phyloP scores from a whole-genome alignment of 2,797 vertebrate genomes.

The Characodon lateralis region DNA sequence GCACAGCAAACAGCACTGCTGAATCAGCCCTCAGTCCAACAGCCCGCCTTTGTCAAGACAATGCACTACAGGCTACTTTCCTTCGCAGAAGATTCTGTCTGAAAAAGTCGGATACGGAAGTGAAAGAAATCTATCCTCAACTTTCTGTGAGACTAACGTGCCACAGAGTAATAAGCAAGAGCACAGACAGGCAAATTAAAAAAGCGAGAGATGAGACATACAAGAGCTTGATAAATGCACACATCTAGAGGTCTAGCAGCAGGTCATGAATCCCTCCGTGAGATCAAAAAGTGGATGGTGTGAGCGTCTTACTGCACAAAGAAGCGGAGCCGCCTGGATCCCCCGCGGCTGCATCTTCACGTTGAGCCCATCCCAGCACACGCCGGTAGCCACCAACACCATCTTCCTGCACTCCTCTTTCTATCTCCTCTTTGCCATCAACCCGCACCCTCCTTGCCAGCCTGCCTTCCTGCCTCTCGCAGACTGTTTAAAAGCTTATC shows the following conservation, averaged over 20 bases:
- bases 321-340: conserved; percentile 74
- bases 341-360: conserved; percentile 79
- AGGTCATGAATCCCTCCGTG: conserved; percentile 44
- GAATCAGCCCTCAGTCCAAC: conserved; percentile 16
- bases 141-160: conserved; percentile 34
- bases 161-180: conserved; percentile 24
- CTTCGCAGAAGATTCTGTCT: conserved; percentile 13
- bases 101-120: conserved; percentile 11
- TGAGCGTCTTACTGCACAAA: conserved; percentile 83
- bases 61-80: conserved; percentile 15
- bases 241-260: conserved; percentile 60
- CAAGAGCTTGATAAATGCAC: conserved; percentile 50
- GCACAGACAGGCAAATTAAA: conserved; percentile 23
- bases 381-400: conserved; percentile 67
- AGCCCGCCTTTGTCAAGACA: conserved; percentile 45
- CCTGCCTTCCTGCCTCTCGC: conserved; percentile 63
- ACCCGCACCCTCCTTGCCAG: conserved; percentile 37
- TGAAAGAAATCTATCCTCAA: conserved; percentile 28
- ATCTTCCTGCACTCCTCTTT: conserved; percentile 73
- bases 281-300: conserved; percentile 63
- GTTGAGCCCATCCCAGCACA: conserved; percentile 69
- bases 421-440: conserved; percentile 59
- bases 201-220: conserved; percentile 39
- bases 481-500: conserved; percentile 80
- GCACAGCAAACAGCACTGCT: conserved; percentile 45